Evolutionary conservation across 2,797 vertebrate genomes (phyloP).

Genomic region (Fundulus diaphanus): DNA sequence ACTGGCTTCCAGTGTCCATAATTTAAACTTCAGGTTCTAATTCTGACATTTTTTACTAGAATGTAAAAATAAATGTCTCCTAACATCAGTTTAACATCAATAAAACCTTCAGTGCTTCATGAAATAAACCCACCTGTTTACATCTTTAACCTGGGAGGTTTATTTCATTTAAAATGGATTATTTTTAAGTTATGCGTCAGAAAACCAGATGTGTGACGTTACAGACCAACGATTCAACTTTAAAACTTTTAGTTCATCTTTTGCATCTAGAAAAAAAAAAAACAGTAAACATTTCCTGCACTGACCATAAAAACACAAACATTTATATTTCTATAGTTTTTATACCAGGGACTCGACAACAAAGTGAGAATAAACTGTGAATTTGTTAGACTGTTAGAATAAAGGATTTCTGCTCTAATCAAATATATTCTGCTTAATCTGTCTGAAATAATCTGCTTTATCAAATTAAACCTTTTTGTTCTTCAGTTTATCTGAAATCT

Average conservation of each 20-base stretch:
- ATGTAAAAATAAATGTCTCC: conserved; percentile 2
- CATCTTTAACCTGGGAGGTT: too few relatives aligned
- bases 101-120: neutral
- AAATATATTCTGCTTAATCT: neutral
- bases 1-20: neutral
- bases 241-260: neutral
- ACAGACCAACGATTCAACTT: neutral
- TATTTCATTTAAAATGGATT: neutral
- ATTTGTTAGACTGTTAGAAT: neutral
- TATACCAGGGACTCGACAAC: neutral
- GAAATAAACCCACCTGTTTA: neutral
- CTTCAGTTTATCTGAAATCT: neutral
- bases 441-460: neutral
- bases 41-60: neutral
- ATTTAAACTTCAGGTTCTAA: neutral
- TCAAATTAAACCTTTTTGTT: conserved; percentile 3
- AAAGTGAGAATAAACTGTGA: neutral
- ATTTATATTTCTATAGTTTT: neutral
- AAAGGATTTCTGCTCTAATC: neutral
- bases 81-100: neutral
- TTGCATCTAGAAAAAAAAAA: neutral
- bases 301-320: neutral
- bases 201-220: neutral
- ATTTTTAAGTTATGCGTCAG: neutral
- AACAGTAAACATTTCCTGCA: neutral